phyloP scores from a whole-genome alignment of 1,140 invertebrate species.

The Rhopalosiphum maidis region DNA sequence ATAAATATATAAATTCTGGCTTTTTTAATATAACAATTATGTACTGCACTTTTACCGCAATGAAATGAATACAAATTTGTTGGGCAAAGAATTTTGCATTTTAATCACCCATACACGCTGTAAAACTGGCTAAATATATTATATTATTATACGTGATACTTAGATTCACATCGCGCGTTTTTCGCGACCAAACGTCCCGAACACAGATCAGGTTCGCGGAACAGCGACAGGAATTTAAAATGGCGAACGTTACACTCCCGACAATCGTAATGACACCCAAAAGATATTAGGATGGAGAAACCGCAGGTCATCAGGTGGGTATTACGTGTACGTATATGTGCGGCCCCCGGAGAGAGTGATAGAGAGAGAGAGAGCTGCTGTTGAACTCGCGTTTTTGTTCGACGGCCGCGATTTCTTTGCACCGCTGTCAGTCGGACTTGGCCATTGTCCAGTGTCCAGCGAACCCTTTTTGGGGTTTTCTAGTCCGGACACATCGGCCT shows the following conservation, averaged over 20 bases:
- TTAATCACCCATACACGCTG: background rate
- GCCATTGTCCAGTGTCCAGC: constrained; percentile 10
- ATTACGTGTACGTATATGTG: background rate
- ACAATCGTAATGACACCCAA: constrained; percentile 7
- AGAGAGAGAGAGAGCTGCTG: background rate
- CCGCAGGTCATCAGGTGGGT: constrained; percentile 4
- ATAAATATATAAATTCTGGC: background rate
- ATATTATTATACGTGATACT: background rate
- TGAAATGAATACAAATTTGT: background rate
- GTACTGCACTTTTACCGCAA: too few species aligned
- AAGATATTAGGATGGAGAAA: background rate
- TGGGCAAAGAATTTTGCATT: background rate
- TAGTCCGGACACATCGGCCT: background rate
- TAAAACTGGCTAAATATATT: too few species aligned
- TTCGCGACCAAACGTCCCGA: background rate
- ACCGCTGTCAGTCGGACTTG: constrained; percentile 44
- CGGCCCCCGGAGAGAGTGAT: background rate
- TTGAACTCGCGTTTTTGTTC: background rate
- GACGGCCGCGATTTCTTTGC: constrained; percentile 27
- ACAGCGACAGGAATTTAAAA: background rate
- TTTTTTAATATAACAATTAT: background rate
- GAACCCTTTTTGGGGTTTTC: constrained; percentile 47
- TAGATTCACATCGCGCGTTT: background rate
- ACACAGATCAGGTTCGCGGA: background rate
- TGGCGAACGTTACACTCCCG: background rate